Evolutionary conservation across 2,888 invertebrate genomes (phyloP).

Genomic region (Diplolepis rosae): DNA sequence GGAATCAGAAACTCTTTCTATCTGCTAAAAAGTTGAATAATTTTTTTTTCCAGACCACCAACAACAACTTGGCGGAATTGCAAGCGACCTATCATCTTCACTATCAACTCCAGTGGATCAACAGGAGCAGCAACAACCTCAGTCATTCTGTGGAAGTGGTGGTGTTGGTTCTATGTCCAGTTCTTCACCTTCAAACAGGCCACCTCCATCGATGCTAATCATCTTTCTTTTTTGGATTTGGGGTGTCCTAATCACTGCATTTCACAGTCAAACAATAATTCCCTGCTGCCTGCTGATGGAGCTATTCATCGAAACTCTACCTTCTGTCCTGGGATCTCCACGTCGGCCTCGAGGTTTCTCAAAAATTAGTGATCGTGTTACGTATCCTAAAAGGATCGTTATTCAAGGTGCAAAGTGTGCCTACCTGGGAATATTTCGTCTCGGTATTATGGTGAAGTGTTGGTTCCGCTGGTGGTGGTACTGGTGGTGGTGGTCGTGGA

Average conservation of each 20-base stretch:
- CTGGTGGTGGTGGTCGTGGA: constrained; percentile 46
- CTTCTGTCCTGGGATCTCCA: constrained; percentile 27
- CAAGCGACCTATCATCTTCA: constrained; percentile 4
- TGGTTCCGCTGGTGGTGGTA: constrained; percentile 33
- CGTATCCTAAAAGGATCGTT: constrained; percentile 1
- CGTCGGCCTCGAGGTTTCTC: constrained; percentile 26
- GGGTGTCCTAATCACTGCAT: constrained; percentile 74
- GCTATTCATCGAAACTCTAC: constrained; percentile 41
- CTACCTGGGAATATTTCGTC: constrained; percentile 9
- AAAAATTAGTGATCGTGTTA: constrained; percentile 33
- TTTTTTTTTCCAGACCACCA: constrained; percentile 12
- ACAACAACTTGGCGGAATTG: constrained; percentile 9
- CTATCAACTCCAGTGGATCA: constrained; percentile 18
- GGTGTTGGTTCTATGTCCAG: constrained; percentile 23
- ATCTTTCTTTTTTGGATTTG: constrained; percentile 69
- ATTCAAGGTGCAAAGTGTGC: constrained; percentile 33
- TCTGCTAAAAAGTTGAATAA: not conserved
- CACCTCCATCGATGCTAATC: constrained; percentile 55
- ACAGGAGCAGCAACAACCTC: constrained; percentile 54
- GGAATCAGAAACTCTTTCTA: not conserved
- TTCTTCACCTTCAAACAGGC: constrained; percentile 53
- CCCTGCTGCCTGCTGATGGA: constrained; percentile 47
- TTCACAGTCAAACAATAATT: constrained; percentile 56
- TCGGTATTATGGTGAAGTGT: constrained; percentile 14
- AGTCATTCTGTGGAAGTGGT: constrained; percentile 45